Evolutionary conservation across 2,888 invertebrate genomes (phyloP).

Genomic region (Acronicta leporina): DNA sequence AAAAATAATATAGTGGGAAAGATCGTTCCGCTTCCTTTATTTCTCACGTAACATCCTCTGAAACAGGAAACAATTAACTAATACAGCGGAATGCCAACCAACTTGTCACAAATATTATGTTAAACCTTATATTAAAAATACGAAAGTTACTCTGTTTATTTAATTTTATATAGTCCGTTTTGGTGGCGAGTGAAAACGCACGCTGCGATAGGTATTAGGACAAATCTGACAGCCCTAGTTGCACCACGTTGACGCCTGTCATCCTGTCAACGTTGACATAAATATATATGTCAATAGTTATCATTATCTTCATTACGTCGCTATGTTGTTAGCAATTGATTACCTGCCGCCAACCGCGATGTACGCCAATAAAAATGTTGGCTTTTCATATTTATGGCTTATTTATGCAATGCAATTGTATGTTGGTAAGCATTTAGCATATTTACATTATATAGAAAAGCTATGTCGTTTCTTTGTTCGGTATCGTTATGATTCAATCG

Average conservation of each 20-base stretch:
- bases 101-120: slow-evolving; percentile 6
- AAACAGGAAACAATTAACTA: slow-evolving; percentile 30
- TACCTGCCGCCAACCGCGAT: slow-evolving; percentile 36
- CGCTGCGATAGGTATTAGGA: slow-evolving; percentile 13
- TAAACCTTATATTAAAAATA: too few relatives aligned
- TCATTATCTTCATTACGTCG: slow-evolving; percentile 52
- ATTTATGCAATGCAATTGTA: slow-evolving; percentile 42
- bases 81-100: slow-evolving; percentile 19
- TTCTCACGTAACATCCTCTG: slow-evolving; percentile 1
- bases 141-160: too few relatives aligned
- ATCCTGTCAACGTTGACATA: slow-evolving; percentile 50
- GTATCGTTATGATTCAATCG: slow-evolving; percentile 3
- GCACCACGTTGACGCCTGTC: slow-evolving; percentile 35
- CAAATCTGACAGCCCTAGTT: slow-evolving; percentile 43
- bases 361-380: slow-evolving; percentile 45
- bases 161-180: too few relatives aligned
- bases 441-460: slow-evolving; percentile 43
- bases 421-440: slow-evolving; percentile 41
- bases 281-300: slow-evolving; percentile 53
- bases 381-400: slow-evolving; percentile 38
- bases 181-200: too few relatives aligned
- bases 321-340: slow-evolving; percentile 49
- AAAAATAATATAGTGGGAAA: not conserved
- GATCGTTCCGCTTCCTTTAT: not conserved
- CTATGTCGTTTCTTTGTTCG: slow-evolving; percentile 44